These are phyloP conservation scores for Toxotes chatareus DNA, from an alignment of 2,113 vertebrate species.

Conservation along the genomic window DNA sequence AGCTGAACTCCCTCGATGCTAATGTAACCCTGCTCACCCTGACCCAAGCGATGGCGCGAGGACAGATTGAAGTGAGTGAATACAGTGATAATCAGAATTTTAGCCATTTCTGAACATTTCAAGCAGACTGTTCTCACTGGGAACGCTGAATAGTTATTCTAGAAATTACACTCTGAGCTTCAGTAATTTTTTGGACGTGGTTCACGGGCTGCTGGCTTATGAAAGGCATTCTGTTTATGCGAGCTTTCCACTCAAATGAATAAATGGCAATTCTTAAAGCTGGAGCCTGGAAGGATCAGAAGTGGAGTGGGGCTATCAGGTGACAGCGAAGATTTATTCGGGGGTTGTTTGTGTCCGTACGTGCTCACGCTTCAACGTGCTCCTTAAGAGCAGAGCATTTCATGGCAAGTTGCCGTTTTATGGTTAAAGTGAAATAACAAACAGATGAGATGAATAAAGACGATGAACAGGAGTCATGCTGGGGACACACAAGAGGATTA, in stretches of 20 bases:
- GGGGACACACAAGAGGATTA: conserved; percentile 53
- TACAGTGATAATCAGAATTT: not conserved
- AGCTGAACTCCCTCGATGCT: conserved; percentile 17
- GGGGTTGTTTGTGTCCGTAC: not conserved
- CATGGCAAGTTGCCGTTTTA: conserved; percentile 39
- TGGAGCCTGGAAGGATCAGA: conserved; percentile 25
- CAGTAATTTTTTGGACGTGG: conserved; percentile 39
- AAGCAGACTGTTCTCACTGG: not conserved
- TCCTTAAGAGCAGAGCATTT: not conserved
- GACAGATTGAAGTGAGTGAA: not conserved
- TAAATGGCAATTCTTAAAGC: conserved; percentile 33
- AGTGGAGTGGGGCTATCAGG: conserved; percentile 45
- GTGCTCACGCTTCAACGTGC: not conserved
- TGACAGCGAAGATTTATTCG: conserved; percentile 17
- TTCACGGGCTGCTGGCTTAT: conserved; percentile 1
- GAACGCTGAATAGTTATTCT: conserved; percentile 43
- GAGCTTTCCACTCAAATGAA: conserved; percentile 33
- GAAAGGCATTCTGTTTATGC: conserved; percentile 6
- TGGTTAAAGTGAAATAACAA: conserved; percentile 51
- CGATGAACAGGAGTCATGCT: conserved; percentile 43
- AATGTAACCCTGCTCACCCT: conserved; percentile 38
- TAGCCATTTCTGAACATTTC: not conserved
- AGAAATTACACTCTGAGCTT: conserved; percentile 48
- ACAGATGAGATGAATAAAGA: conserved; percentile 61
- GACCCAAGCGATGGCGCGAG: not conserved